A percentile compares a stretch with the other conserved stretches of the same genome.
Conservation (phyloP, 2,888 invertebrate species). For the Andrena hattorfiana region DNA sequence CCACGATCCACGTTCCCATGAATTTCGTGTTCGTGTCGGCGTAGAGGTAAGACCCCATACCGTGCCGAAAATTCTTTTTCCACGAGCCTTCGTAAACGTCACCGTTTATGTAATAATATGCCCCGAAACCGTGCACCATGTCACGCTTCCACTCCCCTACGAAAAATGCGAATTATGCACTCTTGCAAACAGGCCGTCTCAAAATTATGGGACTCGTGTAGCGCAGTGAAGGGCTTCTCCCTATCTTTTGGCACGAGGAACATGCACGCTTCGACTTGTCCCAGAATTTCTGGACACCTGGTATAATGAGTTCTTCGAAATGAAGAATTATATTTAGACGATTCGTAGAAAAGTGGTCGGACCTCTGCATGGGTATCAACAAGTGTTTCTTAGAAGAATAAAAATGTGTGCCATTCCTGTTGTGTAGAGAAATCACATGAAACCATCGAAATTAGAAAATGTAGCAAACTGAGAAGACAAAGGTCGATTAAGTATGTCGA, state of each 20-base stretch:
- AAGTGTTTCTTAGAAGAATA: too few relatives aligned
- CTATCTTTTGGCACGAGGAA: background rate
- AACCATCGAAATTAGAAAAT: too few relatives aligned
- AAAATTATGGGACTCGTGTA: too few relatives aligned
- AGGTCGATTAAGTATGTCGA: too few relatives aligned
- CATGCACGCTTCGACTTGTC: background rate
- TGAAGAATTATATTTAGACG: constrained; percentile 34
- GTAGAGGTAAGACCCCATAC: constrained; percentile 91
- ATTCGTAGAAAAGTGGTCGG: background rate
- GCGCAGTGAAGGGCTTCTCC: background rate
- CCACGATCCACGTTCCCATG: constrained; percentile 92
- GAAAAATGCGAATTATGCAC: constrained; percentile 2
- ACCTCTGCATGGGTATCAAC: too few relatives aligned
- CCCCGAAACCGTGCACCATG: constrained; percentile 90
- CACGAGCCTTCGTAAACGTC: constrained; percentile 93
- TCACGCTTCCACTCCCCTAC: constrained; percentile 90
- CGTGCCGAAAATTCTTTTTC: constrained; percentile 91
- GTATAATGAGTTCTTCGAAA: constrained; percentile 3
- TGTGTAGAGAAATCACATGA: too few relatives aligned
- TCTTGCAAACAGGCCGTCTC: too few relatives aligned
- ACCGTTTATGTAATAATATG: constrained; percentile 91
- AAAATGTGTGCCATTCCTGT: too few relatives aligned
- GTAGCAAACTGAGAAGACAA: too few relatives aligned
- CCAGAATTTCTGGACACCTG: background rate
- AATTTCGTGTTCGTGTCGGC: constrained; percentile 87